These are phyloP conservation scores for Centruroides sculpturatus DNA, from an alignment of 1,140 invertebrate genomes.

Conservation along the genomic window DNA sequence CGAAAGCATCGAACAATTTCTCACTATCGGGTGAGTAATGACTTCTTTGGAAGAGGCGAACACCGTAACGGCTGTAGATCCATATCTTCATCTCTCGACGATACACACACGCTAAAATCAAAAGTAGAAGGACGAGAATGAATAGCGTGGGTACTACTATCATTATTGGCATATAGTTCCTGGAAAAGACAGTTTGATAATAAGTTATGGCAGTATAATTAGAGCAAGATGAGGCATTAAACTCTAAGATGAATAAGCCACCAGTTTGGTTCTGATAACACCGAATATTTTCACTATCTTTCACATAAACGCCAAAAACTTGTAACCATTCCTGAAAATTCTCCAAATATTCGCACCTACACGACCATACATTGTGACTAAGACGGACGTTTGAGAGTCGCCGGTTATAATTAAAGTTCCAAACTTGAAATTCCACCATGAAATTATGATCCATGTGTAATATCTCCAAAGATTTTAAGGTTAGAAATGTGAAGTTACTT, in stretches of 20 bases:
- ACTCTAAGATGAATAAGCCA: slow-evolving; percentile 11
- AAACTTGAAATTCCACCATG: slow-evolving; percentile 64
- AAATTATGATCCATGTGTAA: slow-evolving; percentile 71
- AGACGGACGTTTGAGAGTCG: slow-evolving; percentile 54
- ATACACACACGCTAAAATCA: slow-evolving; percentile 60
- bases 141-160: slow-evolving; percentile 18
- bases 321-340: slow-evolving; percentile 65
- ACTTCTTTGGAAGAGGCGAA: slow-evolving; percentile 46
- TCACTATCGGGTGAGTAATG: slow-evolving; percentile 49
- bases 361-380: slow-evolving; percentile 72
- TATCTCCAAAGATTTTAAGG: slow-evolving; percentile 59
- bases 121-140: slow-evolving; percentile 27
- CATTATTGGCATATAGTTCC: slow-evolving; percentile 48
- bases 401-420: slow-evolving; percentile 58
- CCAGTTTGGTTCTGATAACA: slow-evolving; percentile 47
- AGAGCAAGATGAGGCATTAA: slow-evolving; percentile 23
- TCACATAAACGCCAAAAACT: slow-evolving; percentile 1
- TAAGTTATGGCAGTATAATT: slow-evolving; percentile 38
- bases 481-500: slow-evolving; percentile 61
- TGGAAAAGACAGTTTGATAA: slow-evolving; percentile 14
- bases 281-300: slow-evolving; percentile 6
- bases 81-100: slow-evolving; percentile 39
- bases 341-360: slow-evolving; percentile 75
- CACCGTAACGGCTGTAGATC: slow-evolving; percentile 33
- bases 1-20: slow-evolving; percentile 81